Percentiles rank a stretch among this genome's conserved stretches.
These are phyloP conservation scores for Mesocentrotus franciscanus DNA, from an alignment of 53 echinoderm and acorn worm genomes.

Conservation along the genomic window DNA sequence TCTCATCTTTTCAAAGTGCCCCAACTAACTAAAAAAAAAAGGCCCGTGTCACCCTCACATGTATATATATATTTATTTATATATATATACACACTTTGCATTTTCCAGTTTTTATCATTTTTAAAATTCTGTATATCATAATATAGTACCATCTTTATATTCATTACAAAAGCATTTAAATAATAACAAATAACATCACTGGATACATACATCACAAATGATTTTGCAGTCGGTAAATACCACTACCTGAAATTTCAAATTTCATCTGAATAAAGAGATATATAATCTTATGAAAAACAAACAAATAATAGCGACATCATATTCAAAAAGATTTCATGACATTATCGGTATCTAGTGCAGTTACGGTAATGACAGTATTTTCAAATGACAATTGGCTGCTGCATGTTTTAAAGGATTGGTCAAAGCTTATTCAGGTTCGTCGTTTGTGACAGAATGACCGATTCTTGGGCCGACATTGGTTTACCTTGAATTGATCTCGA, in stretches of 20 bases:
- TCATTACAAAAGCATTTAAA: constrained; percentile 63
- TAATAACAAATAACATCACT: constrained; percentile 50
- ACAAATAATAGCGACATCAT: neutral
- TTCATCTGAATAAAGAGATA: constrained; percentile 43
- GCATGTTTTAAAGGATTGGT: neutral
- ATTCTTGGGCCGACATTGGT: neutral
- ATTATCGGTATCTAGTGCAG: neutral
- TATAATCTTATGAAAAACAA: neutral
- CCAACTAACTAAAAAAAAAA: constrained; percentile 1
- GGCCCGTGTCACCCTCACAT: constrained; percentile 26
- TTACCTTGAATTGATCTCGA: neutral
- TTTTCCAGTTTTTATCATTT: constrained; percentile 2
- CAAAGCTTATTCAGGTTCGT: neutral
- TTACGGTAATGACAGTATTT: neutral
- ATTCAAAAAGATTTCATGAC: neutral
- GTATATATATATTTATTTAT: constrained; percentile 53
- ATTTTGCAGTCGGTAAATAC: constrained; percentile 18
- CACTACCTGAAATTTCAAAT: constrained; percentile 31
- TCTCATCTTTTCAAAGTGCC: neutral
- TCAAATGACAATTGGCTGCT: neutral
- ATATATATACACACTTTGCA: constrained; percentile 41
- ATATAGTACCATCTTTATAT: constrained; percentile 67
- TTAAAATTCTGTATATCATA: constrained; percentile 46
- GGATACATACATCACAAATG: constrained; percentile 34
- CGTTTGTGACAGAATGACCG: neutral